These are phyloP conservation scores for Lateolabrax maculatus DNA, from an alignment of 2,797 vertebrate species.

Conservation along the genomic window DNA sequence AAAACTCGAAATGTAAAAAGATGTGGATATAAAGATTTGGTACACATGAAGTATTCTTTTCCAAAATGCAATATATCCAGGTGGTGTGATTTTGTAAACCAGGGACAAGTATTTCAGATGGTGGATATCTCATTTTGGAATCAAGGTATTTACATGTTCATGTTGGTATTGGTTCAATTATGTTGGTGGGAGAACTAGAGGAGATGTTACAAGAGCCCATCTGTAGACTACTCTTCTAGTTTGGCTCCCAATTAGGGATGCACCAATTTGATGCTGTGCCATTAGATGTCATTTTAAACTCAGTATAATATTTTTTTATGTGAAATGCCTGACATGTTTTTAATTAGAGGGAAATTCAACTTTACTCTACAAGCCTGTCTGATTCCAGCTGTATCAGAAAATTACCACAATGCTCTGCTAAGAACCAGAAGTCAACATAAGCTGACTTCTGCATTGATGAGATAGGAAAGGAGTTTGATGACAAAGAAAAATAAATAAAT, in stretches of 20 bases:
- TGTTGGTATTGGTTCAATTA: conserved; percentile 49
- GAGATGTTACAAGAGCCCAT: conserved; percentile 46
- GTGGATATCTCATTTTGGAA: conserved; percentile 61
- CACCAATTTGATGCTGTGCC: conserved; percentile 44
- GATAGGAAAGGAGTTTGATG: conserved; percentile 7
- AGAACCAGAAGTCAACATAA: not conserved
- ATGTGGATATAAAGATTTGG: conserved; percentile 44
- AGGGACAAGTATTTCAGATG: conserved; percentile 48
- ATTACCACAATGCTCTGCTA: not conserved
- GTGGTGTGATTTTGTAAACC: conserved; percentile 52
- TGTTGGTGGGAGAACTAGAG: conserved; percentile 42
- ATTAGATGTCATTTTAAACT: conserved; percentile 5
- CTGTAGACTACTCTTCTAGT: conserved; percentile 49
- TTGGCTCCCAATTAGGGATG: conserved; percentile 61
- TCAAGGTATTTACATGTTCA: conserved; percentile 47
- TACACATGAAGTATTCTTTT: conserved; percentile 57
- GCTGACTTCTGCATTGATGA: conserved; percentile 2
- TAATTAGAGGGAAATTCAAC: not conserved
- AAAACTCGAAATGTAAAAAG: conserved; percentile 32
- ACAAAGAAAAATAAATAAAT: conserved; percentile 9
- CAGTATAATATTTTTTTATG: not conserved
- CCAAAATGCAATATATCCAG: conserved; percentile 54
- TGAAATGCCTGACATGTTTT: conserved; percentile 21
- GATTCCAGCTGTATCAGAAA: not conserved
- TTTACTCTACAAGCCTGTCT: not conserved